These are phyloP conservation scores for Reticulitermes speratus DNA, from an alignment of 1,140 invertebrate genomes.

Conservation along the genomic window DNA sequence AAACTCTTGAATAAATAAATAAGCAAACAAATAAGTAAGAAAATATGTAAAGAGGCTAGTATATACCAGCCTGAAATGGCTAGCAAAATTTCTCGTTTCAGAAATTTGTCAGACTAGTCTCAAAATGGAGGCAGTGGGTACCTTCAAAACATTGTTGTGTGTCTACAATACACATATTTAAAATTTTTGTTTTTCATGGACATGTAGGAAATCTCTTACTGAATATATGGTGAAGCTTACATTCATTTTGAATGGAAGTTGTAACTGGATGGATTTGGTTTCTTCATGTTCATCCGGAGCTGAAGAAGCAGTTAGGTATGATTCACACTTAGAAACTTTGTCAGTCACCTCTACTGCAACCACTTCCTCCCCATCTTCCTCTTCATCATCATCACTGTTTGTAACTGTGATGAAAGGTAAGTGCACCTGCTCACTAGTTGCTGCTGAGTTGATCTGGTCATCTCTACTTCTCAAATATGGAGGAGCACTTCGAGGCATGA, in stretches of 20 bases:
- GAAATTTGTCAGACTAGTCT: too few relatives aligned
- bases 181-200: too few relatives aligned
- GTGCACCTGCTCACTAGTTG: not conserved
- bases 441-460: not conserved
- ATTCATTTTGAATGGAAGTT: constrained; percentile 40
- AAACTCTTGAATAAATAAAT: too few relatives aligned
- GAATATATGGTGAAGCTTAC: constrained; percentile 31
- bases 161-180: too few relatives aligned
- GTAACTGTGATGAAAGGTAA: constrained; percentile 13
- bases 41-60: too few relatives aligned
- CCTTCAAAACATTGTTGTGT: too few relatives aligned
- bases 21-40: too few relatives aligned
- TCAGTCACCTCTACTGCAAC: not conserved
- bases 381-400: constrained; percentile 44
- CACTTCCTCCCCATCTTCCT: not conserved
- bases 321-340: constrained; percentile 28
- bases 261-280: constrained; percentile 37
- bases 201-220: too few relatives aligned
- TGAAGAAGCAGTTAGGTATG: constrained; percentile 41
- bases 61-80: too few relatives aligned
- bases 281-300: constrained; percentile 47
- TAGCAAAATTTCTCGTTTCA: too few relatives aligned
- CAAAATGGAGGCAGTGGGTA: too few relatives aligned
- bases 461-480: constrained; percentile 35
- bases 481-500: constrained; percentile 47